These are phyloP conservation scores for Ondatra zibethicus DNA, from an alignment of 2,113 vertebrate genomes.

Conservation along the genomic window DNA sequence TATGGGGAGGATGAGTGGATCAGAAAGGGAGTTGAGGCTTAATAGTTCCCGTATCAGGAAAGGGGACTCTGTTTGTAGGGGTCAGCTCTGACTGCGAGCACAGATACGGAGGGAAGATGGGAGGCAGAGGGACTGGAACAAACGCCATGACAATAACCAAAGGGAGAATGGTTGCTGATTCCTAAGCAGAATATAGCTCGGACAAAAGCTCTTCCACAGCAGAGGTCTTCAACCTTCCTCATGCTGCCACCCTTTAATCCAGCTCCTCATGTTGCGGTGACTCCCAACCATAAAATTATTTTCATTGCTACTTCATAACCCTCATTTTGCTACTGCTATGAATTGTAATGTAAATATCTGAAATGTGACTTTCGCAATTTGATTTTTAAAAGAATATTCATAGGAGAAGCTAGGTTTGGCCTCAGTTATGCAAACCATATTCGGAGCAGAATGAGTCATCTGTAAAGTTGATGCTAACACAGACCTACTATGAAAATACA, in stretches of 20 bases:
- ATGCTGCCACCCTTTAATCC: background rate
- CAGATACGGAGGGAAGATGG: background rate
- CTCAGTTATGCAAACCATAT: background rate
- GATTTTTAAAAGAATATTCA: conserved; percentile 25
- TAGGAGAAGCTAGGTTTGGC: background rate
- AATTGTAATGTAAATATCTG: background rate
- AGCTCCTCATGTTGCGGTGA: background rate
- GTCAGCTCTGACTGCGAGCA: background rate
- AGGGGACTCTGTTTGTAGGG: background rate
- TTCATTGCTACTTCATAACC: background rate
- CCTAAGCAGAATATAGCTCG: background rate
- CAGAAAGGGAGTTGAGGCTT: background rate
- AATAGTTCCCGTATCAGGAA: background rate
- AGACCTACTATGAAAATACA: conserved; percentile 20
- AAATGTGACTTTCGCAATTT: conserved; percentile 4
- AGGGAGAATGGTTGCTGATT: background rate
- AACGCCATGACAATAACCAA: background rate
- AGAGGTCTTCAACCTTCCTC: background rate
- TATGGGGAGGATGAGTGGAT: background rate
- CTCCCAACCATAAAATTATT: background rate
- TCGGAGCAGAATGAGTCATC: background rate
- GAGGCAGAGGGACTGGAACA: background rate
- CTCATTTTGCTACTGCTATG: background rate
- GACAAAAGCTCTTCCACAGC: background rate
- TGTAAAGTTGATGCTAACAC: conserved; percentile 10